phyloP scores from a whole-genome alignment of 2,797 vertebrate genomes.

The Enteromius radiatus region DNA sequence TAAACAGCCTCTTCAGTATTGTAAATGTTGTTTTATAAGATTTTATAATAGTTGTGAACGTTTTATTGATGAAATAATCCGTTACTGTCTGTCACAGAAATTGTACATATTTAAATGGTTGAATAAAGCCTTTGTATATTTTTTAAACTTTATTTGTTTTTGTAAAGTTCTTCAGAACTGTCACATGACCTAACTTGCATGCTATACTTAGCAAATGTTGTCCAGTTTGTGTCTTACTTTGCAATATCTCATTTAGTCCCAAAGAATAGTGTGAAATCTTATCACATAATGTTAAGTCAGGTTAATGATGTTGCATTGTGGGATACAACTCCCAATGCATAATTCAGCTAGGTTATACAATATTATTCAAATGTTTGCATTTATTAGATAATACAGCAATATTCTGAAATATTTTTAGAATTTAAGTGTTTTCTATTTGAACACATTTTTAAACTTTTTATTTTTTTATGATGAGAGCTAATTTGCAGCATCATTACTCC shows the following conservation, averaged over 20 bases:
- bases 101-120: constrained; percentile 62
- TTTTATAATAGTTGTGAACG: constrained; percentile 39
- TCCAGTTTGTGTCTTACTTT: neutral
- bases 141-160: constrained; percentile 3
- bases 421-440: neutral
- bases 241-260: neutral
- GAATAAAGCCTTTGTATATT: constrained; percentile 58
- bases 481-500: neutral
- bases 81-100: constrained; percentile 14
- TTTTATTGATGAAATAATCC: constrained; percentile 46
- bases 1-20: constrained; percentile 29
- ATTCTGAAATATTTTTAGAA: neutral
- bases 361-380: neutral
- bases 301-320: neutral
- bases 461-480: neutral
- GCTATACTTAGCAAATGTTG: neutral
- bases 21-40: constrained; percentile 43
- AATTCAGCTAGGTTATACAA: neutral
- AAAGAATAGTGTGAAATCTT: neutral
- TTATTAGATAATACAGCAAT: neutral
- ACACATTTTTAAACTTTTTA: accelerated
- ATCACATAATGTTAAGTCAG: neutral
- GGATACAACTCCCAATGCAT: neutral
- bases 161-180: neutral
- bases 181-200: neutral